Evolutionary conservation across 1,140 invertebrate species (phyloP).

Genomic region (Heliconius melpomene): DNA sequence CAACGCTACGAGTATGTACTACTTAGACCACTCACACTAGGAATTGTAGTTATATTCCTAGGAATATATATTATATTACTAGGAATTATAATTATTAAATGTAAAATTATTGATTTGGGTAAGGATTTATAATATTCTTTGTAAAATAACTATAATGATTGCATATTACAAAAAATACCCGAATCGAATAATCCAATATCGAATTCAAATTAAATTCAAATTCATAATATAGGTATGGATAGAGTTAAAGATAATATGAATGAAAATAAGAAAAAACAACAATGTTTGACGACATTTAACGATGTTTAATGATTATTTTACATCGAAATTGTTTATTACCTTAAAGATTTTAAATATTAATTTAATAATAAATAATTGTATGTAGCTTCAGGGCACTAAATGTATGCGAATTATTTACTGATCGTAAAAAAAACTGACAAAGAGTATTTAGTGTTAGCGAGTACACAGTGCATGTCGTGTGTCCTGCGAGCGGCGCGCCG

Average conservation of each 20-base stretch:
- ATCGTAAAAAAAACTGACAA: neutral
- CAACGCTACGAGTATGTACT: conserved; percentile 14
- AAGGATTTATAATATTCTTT: too few relatives aligned
- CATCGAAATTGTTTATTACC: neutral
- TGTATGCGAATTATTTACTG: neutral
- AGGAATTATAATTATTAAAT: too few relatives aligned
- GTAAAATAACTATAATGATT: too few relatives aligned
- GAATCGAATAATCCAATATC: too few relatives aligned
- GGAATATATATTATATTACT: too few relatives aligned
- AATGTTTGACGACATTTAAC: neutral
- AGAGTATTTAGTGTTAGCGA: neutral
- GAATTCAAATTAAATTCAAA: too few relatives aligned
- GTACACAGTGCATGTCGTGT: neutral
- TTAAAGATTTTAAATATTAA: conserved; percentile 5
- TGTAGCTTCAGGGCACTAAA: neutral
- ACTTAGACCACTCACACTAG: neutral
- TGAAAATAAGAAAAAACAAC: neutral
- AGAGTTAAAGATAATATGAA: neutral
- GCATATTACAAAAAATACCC: too few relatives aligned
- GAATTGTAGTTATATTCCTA: too few relatives aligned
- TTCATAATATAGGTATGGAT: neutral
- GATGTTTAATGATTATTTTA: neutral
- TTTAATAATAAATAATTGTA: neutral
- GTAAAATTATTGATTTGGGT: too few relatives aligned
- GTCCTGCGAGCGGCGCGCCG: neutral